phyloP scores from a whole-genome alignment of 2,797 vertebrate species.

The Etheostoma nigrum region DNA sequence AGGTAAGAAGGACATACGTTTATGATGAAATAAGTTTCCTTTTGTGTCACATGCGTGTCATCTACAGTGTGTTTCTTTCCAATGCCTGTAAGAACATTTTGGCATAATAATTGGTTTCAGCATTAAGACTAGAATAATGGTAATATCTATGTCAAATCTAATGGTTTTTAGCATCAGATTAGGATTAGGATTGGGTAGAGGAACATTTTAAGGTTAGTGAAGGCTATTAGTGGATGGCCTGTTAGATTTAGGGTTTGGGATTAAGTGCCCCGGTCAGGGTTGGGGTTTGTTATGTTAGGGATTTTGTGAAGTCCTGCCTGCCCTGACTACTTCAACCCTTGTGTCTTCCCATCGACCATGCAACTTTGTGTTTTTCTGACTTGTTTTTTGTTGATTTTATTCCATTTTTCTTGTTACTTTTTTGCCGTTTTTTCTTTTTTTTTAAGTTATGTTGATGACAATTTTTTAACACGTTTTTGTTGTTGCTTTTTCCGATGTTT shows the following conservation, averaged over 20 bases:
- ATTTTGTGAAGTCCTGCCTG: no score
- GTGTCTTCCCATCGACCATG: no score
- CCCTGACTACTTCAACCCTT: no score
- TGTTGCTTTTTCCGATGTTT: no score
- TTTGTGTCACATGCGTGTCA: background rate
- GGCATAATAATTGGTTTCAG: background rate
- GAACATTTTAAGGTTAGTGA: background rate
- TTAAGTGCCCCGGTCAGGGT: background rate
- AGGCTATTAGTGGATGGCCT: background rate
- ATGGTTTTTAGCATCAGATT: background rate
- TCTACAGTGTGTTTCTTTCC: background rate
- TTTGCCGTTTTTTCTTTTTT: no score
- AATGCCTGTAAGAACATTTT: background rate
- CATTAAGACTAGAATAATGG: background rate
- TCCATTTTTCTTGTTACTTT: no score
- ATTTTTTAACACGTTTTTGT: no score
- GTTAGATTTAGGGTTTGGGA: background rate
- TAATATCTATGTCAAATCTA: background rate
- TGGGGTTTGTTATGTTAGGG: background rate
- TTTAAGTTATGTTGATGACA: no score
- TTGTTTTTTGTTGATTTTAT: no score
- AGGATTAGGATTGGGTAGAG: background rate
- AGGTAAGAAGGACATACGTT: constrained; percentile 83
- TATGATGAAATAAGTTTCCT: background rate
- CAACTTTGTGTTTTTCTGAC: no score